Evolutionary conservation across 2,888 invertebrate species (phyloP), one percentile per base, ranked within the genome.

Genomic region (Aphrophora alni): DNA sequence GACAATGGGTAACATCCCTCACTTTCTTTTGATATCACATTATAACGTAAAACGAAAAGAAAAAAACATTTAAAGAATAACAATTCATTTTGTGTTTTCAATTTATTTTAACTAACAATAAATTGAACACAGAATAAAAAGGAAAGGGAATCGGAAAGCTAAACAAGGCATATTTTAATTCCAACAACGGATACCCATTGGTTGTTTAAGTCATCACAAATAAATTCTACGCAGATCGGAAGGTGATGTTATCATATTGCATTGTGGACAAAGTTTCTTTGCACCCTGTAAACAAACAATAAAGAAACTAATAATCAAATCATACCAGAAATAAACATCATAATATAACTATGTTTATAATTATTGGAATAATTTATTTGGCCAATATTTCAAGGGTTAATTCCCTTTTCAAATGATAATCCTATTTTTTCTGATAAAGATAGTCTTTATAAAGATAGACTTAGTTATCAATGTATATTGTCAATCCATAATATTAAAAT

Each of bases 241-340:
- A 0, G 97, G 93, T 0, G 96, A 95, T 2, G 97, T 97, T 85
- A 97, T 97, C 88, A 95, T 95, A 89, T 97, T 97, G 88, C 97
- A 98, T 87, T 97, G 97, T 0, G 98, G 98, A 87, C 97, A 98
- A 10, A 97, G 92, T 87, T 97, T 97, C 89, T 97, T 96, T 0
- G 95, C 95, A 59, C 95, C 94, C 93, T 93, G 89, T 12, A 89
- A 84, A 80, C 21, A 78, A 74, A 82, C 75, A 80, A 59, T 51
- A 77, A 72, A 33, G 33, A 80, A 38, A 28, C 69, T 51, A 68
- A 73, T 12, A n/a, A n/a, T n/a, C n/a, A n/a, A n/a, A n/a, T n/a
- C n/a, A n/a, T n/a, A n/a, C n/a, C n/a, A n/a, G n/a, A n/a, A n/a
- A n/a, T n/a, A n/a, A n/a, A n/a, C n/a, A n/a, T n/a, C n/a, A n/a